Base-by-base conservation (phyloP, 2,888 invertebrate species). In the Lithophane semibrunnea region DNA sequence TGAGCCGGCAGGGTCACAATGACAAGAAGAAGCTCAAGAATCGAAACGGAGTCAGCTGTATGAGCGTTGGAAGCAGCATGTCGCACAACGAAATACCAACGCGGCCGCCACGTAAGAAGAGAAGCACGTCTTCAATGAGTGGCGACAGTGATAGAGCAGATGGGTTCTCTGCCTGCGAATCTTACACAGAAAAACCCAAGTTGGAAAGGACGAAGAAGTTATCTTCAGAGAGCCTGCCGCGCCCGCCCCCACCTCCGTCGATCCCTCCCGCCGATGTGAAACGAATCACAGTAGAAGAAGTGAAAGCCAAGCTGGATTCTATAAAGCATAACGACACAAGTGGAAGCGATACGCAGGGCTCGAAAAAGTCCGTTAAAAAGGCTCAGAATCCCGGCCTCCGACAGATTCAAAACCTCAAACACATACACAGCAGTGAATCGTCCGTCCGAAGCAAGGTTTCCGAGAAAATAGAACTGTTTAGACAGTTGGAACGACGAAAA, bases 51-150 rank as follows among this genome's bases (percentile, higher is more conserved):
- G 97, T 98, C 29, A 98, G 98, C 86, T 98, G 98, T 92, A 97
- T 98, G 93, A 98, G 98, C 88, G 97, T 98, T 72, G 97, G 98
- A 1, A 98, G 98, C 86, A 98, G 98, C 92, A 75, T 97, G 92
- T 92, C 95, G 85, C 91, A 93, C 3, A 93, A 93, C 80, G 95
- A 95, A 37, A 94, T 97, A 29, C 98, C 98, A 0, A 95, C 98
- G 0, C 96, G 98, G 88, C 98, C 98, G 0, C 98, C 98, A 0
- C 97, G 98, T 75, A 98, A 98, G 88, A 98, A 98, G 92, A 97
- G 98, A 80, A 97, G 97, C 80, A 97, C 98, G 3, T 98, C 97
- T 68, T 97, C 98, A 3, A 91, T 97, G 54, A 97, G 97, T 86
- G 97, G 97, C 63, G 97, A 97, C 80, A 97, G 97, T 88, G 97